phyloP scores from a whole-genome alignment of 2,888 invertebrate genomes.

The Blera fallax region DNA sequence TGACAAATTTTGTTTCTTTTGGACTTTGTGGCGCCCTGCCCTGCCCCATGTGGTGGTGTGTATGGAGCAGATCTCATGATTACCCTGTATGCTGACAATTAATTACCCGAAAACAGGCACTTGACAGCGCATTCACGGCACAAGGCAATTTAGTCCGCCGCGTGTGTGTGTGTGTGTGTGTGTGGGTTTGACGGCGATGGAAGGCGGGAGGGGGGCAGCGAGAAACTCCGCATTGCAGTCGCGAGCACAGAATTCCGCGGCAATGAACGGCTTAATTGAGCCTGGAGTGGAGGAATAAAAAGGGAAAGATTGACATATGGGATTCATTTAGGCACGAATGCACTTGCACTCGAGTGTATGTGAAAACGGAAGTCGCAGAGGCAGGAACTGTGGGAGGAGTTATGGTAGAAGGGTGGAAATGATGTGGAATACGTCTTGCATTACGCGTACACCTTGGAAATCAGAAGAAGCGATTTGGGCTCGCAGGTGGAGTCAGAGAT shows the following conservation, averaged over 20 bases:
- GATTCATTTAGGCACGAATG: slow-evolving; percentile 32
- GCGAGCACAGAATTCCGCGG: slow-evolving; percentile 13
- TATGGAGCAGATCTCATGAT: slow-evolving; percentile 1
- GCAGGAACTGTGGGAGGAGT: no score
- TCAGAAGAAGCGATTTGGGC: no score
- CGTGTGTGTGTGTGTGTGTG: slow-evolving; percentile 7
- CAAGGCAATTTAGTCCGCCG: slow-evolving; percentile 56
- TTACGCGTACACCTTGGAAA: no score
- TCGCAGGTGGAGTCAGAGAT: no score
- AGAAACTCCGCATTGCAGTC: slow-evolving; percentile 56
- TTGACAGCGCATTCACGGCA: slow-evolving; percentile 66
- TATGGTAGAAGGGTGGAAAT: no score
- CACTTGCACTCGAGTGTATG: slow-evolving; percentile 21
- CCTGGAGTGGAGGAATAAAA: slow-evolving; percentile 28
- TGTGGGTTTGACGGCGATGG: not conserved
- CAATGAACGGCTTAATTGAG: slow-evolving; percentile 5
- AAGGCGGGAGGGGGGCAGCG: not conserved
- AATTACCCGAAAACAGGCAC: slow-evolving; percentile 71
- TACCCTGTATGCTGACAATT: slow-evolving; percentile 66
- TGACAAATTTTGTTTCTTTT: slow-evolving; percentile 62
- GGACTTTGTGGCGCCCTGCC: slow-evolving; percentile 2
- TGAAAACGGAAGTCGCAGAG: no score
- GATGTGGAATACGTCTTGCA: no score
- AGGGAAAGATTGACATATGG: slow-evolving; percentile 34
- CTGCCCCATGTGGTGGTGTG: slow-evolving; percentile 9